phyloP scores from a whole-genome alignment of 2,797 vertebrate species.

The Scolopax rusticola region DNA sequence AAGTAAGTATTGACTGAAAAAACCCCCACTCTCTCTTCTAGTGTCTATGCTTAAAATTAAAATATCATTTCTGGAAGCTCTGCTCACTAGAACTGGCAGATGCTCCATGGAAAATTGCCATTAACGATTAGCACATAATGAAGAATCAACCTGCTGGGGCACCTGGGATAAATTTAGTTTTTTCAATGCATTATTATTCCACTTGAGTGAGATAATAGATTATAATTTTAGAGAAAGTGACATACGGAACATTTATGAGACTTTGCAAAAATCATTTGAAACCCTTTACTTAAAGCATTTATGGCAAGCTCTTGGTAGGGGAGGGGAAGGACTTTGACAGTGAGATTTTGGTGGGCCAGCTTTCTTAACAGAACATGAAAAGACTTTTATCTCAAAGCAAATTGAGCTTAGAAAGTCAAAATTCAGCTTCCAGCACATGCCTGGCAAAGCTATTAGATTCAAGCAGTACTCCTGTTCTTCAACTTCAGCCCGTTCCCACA shows the following conservation, averaged over 20 bases:
- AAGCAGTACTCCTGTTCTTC: not conserved
- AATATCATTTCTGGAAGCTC: slow-evolving; percentile 42
- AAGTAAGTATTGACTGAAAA: not conserved
- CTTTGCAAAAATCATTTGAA: slow-evolving; percentile 50
- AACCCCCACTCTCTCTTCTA: not conserved
- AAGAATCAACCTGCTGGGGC: slow-evolving; percentile 64
- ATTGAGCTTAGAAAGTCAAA: not conserved
- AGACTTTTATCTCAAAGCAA: not conserved
- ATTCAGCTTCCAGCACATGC: not conserved
- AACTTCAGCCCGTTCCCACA: not conserved
- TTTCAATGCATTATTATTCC: slow-evolving; percentile 60
- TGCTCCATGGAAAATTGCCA: slow-evolving; percentile 65
- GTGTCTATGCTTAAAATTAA: slow-evolving; percentile 28
- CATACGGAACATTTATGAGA: slow-evolving; percentile 61
- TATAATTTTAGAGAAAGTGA: slow-evolving; percentile 64
- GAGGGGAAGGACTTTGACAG: slow-evolving; percentile 17
- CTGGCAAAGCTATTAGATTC: not conserved
- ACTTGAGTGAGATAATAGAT: slow-evolving; percentile 66
- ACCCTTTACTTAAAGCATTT: slow-evolving; percentile 36
- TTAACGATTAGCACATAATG: slow-evolving; percentile 70
- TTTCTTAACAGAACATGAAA: not conserved
- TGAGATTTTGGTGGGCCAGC: not conserved
- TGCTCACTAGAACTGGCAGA: slow-evolving; percentile 57
- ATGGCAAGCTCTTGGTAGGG: not conserved
- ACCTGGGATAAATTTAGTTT: slow-evolving; percentile 67